phyloP scores from a whole-genome alignment of 1,140 invertebrate species.

The Dendroctonus ponderosae region DNA sequence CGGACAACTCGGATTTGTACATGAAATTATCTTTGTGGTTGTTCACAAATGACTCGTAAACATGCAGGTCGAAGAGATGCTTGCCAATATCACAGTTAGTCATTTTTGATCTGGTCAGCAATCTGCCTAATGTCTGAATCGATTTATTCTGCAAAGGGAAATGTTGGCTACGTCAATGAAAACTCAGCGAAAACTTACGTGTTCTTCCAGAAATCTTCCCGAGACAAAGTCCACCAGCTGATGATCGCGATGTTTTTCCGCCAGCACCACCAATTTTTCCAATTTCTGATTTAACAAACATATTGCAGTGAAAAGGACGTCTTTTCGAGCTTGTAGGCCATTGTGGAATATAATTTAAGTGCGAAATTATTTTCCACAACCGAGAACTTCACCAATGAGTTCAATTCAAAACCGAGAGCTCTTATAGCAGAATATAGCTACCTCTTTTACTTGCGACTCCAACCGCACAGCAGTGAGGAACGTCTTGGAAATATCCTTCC shows the following conservation, averaged over 20 bases:
- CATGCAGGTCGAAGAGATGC: conserved; percentile 43
- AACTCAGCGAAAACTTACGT: conserved; percentile 53
- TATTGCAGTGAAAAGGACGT: neutral
- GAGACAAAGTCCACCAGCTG: conserved; percentile 71
- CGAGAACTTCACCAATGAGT: too few species aligned
- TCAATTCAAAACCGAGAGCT: too few species aligned
- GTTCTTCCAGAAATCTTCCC: conserved; percentile 67
- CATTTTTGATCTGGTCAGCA: conserved; percentile 36
- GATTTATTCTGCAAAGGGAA: conserved; percentile 37
- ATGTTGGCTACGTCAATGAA: neutral
- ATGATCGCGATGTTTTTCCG: conserved; percentile 63
- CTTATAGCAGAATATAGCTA: too few species aligned
- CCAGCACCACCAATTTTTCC: conserved; percentile 61
- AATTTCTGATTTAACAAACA: conserved; percentile 37
- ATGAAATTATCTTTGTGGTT: conserved; percentile 31
- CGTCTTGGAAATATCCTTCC: conserved; percentile 63
- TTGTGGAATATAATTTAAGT: too few species aligned
- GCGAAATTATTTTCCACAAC: too few species aligned
- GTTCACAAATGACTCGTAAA: conserved; percentile 37
- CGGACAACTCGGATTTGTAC: conserved; percentile 16
- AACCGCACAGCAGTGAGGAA: conserved; percentile 67
- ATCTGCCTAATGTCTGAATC: conserved; percentile 38
- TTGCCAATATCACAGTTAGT: conserved; percentile 33
- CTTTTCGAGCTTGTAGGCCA: too few species aligned
- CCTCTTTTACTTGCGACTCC: conserved; percentile 75